These are phyloP conservation scores for Saguinus midas DNA, from an alignment of 2,113 vertebrate species.

Conservation along the genomic window DNA sequence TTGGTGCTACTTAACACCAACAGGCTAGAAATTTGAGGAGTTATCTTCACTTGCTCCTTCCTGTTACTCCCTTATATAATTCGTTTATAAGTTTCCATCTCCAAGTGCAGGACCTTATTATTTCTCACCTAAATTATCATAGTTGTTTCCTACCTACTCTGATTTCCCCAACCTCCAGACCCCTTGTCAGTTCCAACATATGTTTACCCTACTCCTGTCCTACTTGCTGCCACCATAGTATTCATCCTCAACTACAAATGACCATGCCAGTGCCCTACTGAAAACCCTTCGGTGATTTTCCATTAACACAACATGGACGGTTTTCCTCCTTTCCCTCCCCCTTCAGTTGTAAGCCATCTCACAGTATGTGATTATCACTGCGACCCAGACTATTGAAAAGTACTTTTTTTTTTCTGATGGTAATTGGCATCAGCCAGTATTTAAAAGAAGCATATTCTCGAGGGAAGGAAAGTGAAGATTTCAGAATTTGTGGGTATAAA, in stretches of 20 bases:
- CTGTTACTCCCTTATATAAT: background rate
- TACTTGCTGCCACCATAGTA: background rate
- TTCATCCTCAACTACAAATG: slow-evolving; percentile 17
- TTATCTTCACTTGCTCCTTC: slow-evolving; percentile 20
- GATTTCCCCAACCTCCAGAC: background rate
- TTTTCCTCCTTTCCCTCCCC: background rate
- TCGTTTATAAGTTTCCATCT: slow-evolving; percentile 17
- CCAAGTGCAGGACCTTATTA: background rate
- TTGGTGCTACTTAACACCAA: background rate
- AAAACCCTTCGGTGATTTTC: slow-evolving; percentile 32
- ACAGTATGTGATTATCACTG: background rate
- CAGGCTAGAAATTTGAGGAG: background rate
- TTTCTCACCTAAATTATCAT: slow-evolving; percentile 38
- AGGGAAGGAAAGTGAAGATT: background rate
- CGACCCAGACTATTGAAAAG: background rate
- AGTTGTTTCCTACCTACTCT: slow-evolving; percentile 21
- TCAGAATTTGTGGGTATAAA: background rate
- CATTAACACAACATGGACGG: background rate
- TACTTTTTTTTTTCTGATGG: background rate
- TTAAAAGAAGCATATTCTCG: slow-evolving; percentile 3
- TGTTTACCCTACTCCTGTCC: background rate
- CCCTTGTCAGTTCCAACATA: background rate
- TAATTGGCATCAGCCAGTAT: background rate
- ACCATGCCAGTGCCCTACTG: background rate
- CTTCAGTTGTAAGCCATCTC: background rate